Evolutionary conservation across 2,888 invertebrate species (phyloP), one percentile per base, ranked within the genome.

Genomic region (Parnassius glacialis): DNA sequence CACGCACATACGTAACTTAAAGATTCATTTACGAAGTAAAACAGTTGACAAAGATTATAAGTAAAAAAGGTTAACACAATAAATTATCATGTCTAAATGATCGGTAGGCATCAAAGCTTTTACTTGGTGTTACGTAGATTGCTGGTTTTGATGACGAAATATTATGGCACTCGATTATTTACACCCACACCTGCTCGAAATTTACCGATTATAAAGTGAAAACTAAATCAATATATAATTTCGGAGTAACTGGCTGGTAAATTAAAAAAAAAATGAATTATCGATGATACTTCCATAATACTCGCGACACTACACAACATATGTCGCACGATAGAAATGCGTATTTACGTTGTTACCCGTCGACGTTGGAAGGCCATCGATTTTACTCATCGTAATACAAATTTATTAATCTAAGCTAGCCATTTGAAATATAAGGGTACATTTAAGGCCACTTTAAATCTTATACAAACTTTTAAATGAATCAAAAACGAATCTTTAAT

Each of bases 401-500:
- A 42, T 16, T 20, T 11, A 16, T 20, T 57, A 52, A 9, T 45
- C 45, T 56, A 61, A 57, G 34, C 34, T 48, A 57, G 52, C 57
- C 54, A 48, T 47, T 47, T 16, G 54, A 50, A n/a, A 16, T 45
- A 54, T 47, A 57, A 55, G 34, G 61, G 53, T 58, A 58, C 52
- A 12, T 48, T 42, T 62, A 57, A 62, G 57, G 62, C 20, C 62
- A 62, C 62, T 62, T 62, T 44, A 44, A 57, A 48, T 50, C 13
- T 53, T 50, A 61, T 34, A 13, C n/a, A 52, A 44, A 42, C 20
- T 20, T 10, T 11, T 43, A 50, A 44, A 12, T 11, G 44, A 25
- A 54, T 25, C 52, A 16, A 43, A 34, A 58, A 44, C 7, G 13
- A 43, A 42, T 0, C 10, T 25, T 42, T 44, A 60, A 60, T 55